Evolutionary conservation across 2,113 vertebrate species (phyloP).

Genomic region (Stictonetta naevosa): DNA sequence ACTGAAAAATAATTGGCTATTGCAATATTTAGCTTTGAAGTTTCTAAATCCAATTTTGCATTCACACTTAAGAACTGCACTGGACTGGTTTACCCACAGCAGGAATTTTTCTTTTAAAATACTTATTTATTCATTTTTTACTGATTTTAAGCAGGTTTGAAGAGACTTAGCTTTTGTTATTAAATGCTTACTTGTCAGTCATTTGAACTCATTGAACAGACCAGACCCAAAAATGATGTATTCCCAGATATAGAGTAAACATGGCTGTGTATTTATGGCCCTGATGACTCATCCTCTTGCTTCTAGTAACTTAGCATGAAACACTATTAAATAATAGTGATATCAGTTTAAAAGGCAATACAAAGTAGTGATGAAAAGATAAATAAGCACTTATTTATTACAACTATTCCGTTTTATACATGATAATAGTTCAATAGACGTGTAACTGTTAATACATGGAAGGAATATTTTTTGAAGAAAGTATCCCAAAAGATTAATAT

Average conservation of each 20-base stretch:
- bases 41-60: constrained; percentile 27
- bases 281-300: neutral
- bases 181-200: neutral
- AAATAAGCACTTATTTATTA: neutral
- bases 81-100: neutral
- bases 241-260: neutral
- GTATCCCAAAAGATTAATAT: neutral
- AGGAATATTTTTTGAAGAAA: neutral
- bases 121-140: neutral
- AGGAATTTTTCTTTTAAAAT: neutral
- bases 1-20: constrained; percentile 29
- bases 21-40: neutral
- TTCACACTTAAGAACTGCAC: neutral
- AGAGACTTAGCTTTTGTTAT: neutral
- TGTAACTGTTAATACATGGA: neutral
- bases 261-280: neutral
- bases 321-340: neutral
- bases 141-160: neutral
- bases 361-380: neutral
- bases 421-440: neutral
- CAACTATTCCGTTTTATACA: neutral
- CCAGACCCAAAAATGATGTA: neutral
- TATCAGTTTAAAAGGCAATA: neutral
- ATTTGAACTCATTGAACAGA: neutral
- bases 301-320: neutral